Percentiles rank a stretch among this genome's conserved stretches.
Conservation (phyloP, 2,888 invertebrate species). For the Hoplodrina blanda region DNA sequence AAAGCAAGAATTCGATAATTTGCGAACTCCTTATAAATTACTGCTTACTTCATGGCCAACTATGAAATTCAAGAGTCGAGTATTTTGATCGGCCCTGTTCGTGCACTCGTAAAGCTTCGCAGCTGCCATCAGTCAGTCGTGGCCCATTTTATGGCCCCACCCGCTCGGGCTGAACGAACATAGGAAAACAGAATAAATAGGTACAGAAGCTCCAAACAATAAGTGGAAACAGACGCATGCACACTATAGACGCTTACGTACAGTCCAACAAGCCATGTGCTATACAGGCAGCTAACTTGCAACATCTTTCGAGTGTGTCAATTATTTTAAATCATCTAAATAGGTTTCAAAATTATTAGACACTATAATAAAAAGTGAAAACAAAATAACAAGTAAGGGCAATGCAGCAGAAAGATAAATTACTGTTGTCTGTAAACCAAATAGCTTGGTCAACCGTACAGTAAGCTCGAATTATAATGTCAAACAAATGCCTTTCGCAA, state of each 20-base stretch:
- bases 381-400: no score
- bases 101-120: slow-evolving; percentile 64
- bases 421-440: no score
- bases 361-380: no score
- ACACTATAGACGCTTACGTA: no score
- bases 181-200: not conserved
- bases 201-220: slow-evolving; percentile 1
- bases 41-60: slow-evolving; percentile 25
- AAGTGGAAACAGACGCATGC: not conserved
- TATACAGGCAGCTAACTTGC: no score
- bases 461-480: not conserved
- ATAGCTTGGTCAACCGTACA: no score
- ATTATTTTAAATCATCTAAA: no score
- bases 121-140: slow-evolving; percentile 54
- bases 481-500: no score
- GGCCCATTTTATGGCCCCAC: slow-evolving; percentile 54
- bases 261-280: no score
- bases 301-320: no score
- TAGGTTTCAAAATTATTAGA: no score
- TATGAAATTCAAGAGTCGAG: slow-evolving; percentile 47
- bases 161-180: slow-evolving; percentile 17
- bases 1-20: not conserved
- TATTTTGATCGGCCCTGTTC: slow-evolving; percentile 64
- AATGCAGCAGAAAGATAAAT: no score
- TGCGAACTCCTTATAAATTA: not conserved